Conservation (phyloP, 1,140 invertebrate genomes). For the Oryzaephilus surinamensis region DNA sequence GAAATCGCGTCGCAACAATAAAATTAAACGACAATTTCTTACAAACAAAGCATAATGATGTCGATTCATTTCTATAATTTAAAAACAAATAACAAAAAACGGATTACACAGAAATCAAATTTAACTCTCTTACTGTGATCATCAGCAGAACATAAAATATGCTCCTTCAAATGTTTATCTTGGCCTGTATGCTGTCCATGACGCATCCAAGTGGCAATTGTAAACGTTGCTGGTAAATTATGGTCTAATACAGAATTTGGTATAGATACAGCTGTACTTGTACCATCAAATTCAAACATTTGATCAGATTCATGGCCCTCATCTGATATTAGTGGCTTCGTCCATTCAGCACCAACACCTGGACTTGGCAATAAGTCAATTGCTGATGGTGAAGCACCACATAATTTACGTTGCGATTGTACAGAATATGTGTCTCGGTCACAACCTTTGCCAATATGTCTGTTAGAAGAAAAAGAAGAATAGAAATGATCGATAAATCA, state of each 20-base stretch:
- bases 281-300: slow-evolving; percentile 90
- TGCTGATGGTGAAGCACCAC: slow-evolving; percentile 53
- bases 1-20: slow-evolving; percentile 85
- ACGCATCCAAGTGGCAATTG: slow-evolving; percentile 86
- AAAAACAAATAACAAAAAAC: slow-evolving; percentile 13
- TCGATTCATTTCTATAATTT: slow-evolving; percentile 82
- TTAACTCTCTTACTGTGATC: slow-evolving; percentile 86
- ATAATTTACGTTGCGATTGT: slow-evolving; percentile 78
- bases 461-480: slow-evolving; percentile 12
- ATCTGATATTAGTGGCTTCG: slow-evolving; percentile 74
- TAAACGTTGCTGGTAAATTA: slow-evolving; percentile 68
- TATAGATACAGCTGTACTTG: slow-evolving; percentile 73
- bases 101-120: no score
- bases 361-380: slow-evolving; percentile 83
- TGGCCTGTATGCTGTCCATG: slow-evolving; percentile 57
- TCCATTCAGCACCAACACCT: slow-evolving; percentile 72
- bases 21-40: slow-evolving; percentile 89
- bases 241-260: slow-evolving; percentile 65
- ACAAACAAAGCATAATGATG: slow-evolving; percentile 97
- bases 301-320: slow-evolving; percentile 83
- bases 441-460: slow-evolving; percentile 81
- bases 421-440: slow-evolving; percentile 87
- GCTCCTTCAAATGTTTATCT: slow-evolving; percentile 87
- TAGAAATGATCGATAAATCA: not conserved
- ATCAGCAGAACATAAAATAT: slow-evolving; percentile 91